Conservation (phyloP, 2,888 invertebrate species). For the Oconnorella tubifera region DNA sequence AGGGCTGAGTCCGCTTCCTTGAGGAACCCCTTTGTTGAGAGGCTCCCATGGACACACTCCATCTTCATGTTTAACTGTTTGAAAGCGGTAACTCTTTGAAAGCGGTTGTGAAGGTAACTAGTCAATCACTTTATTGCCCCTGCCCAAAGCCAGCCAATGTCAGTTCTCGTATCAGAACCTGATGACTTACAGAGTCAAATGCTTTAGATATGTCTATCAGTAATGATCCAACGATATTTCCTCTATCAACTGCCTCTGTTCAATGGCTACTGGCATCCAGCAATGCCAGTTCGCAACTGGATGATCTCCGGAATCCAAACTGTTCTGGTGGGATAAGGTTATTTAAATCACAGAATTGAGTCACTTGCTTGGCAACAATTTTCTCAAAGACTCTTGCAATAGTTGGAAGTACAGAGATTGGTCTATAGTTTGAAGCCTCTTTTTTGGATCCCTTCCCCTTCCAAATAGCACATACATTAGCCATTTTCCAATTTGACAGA, state of each 20-base stretch:
- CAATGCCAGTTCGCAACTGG: not conserved
- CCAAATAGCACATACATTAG: not conserved
- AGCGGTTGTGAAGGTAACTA: not conserved
- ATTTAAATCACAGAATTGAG: not conserved
- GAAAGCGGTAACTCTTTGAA: not conserved
- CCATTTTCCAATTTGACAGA: not conserved
- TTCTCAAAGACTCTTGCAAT: not conserved
- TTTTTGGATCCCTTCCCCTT: not conserved
- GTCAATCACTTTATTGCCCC: not conserved
- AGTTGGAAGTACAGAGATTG: not conserved
- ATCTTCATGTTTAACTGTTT: not conserved
- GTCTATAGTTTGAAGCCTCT: not conserved
- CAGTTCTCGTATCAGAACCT: not conserved
- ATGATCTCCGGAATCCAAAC: not conserved
- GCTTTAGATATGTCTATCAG: not conserved
- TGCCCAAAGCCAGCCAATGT: not conserved
- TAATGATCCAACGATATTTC: not conserved
- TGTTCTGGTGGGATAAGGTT: not conserved
- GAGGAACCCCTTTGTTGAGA: not conserved
- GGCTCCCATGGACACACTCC: not conserved
- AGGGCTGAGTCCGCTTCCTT: not conserved
- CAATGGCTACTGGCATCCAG: not conserved
- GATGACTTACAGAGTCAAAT: not conserved
- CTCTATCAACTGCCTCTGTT: not conserved
- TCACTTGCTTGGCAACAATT: not conserved